Base-by-base conservation (phyloP, 2,797 vertebrate genomes). In the Leptoclinus maculatus region DNA sequence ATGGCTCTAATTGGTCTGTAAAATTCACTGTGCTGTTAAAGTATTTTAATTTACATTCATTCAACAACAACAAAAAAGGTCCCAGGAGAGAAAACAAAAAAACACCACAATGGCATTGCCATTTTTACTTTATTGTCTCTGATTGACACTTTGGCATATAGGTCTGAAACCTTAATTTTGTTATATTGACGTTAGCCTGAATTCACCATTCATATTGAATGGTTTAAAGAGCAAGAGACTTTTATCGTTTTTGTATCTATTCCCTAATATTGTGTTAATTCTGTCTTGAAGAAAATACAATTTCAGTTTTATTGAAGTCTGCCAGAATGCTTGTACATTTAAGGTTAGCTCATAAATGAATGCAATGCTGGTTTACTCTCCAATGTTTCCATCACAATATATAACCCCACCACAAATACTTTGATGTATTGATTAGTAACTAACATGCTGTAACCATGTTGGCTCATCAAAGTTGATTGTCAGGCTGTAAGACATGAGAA, bases 1-100 rank as follows among this genome's bases (percentile, higher is more conserved):
- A 73, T 41, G 47, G 43, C 8, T 75, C n/a, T 68, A 82, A 85
- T 83, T 87, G 75, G 68, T 71, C 71, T 60, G 58, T 47, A 77
- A 63, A 69, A 85, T 70, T 36, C 27, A 78, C 36, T 27, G 41
- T 5, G 16, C 13, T 16, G 49, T 57, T 59, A 38, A 70, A 58
- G 36, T 8, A 54, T 57, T 6, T 14, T 51, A 11, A 74, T 71
- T 45, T 54, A 54, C 25, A 39, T 56, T 66, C 1, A 65, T 56
- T 67, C 8, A 39, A 43, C 41, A 32, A 76, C 5, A 38, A 43
- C 12, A 32, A 71, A 11, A 70, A 34, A 9, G 2, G 9, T 53
- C 12, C 32, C 14, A 66, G 3, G 38, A 27, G 16, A 71, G 32
- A 34, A 34, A 34, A 39, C 41, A 32, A 75, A 23, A 70, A 34